Base-by-base conservation (phyloP, 2,888 invertebrate species). In the Onchidella celtica region DNA sequence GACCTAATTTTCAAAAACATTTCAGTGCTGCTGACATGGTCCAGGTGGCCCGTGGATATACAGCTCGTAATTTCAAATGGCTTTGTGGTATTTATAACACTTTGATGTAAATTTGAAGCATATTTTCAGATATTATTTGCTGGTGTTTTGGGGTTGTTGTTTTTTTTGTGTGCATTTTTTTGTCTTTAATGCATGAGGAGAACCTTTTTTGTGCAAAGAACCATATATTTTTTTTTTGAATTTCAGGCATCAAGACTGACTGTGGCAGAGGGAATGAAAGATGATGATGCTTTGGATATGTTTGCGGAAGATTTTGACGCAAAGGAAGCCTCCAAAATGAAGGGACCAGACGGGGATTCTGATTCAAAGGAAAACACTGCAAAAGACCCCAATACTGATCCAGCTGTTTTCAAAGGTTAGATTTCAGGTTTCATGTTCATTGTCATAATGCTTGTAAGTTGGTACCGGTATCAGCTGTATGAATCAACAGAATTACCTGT, bases 241-340 rank as follows among this genome's bases (percentile, higher is more conserved):
- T 47, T 11, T 47, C 47, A 47, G 17, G 47, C 47, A 47, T 76
- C 75, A n/a, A 75, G 63, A 75, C 63, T 82, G 40, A 78, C 83
- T 2, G 86, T 88, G 36, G 87, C 89, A 11, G 90, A 92, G 76
- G 86, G 86, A n/a, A 86, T 85, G 24, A 87, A 90, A 73, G 90
- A 89, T 80, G 95, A 95, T 92, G 95, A 95, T 77, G 96, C 95
- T 84, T 94, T 97, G 55, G 98, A 98, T 92, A 98, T 98, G 97
- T 98, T 97, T 94, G 95, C 97, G 1, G 98, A 98, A 94, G 97
- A 97, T 92, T 97, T 97, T 94, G 96, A 96, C 92, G 94, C 87
- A 59, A 88, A 88, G 70, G 86, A 88, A 34, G 76, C 68, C 17
- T 81, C 74, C 36, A 79, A 72, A 57, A 69, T 70, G 24, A 74